Base-by-base conservation (phyloP, 1,140 invertebrate species). In the Ceratina australensis region DNA sequence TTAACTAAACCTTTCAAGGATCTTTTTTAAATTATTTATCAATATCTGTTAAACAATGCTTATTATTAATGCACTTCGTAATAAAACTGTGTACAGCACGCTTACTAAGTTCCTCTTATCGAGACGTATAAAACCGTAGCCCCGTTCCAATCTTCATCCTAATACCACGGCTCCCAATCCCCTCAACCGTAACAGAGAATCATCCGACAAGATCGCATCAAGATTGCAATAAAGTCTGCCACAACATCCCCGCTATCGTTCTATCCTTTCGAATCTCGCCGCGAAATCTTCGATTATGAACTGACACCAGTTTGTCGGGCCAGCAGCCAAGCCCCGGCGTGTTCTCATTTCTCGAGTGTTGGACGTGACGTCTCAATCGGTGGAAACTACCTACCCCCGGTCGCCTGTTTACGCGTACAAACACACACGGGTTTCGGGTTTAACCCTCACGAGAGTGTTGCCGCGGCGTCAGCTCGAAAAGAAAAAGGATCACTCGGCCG, bases 401-500 rank as follows among this genome's bases (percentile, higher is more conserved):
- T n/a, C 28, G 20, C 3, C 52, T 63, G 33, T 47, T 16, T 24
- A 8, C 15, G 18, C 12, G 10, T 60, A 66, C 64, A 5, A 20
- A 15, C 64, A 50, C 20, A n/a, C 61, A n/a, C n/a, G n/a, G n/a
- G n/a, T n/a, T n/a, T 16, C 12, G n/a, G 15, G 13, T 18, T 18
- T n/a, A 26, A 24, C 20, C 7, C 47, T 3, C 64, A 28, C 49
- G 54, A 71, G 64, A 68, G 20, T 18, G 68, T 71, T n/a, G 78
- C 56, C 73, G 63, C 47, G 52, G 52, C 77, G 80, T 79, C 80
- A 82, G 68, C 69, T 80, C 69, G 78, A 59, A 75, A 80, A 82
- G 81, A 81, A 72, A 85, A 82, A 78, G 72, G 69, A 84, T 84
- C 76, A 47, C 56, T 71, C 60, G 84, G 78, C 71, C 82, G 79